Conservation (phyloP, 2,888 invertebrate species). For the Hetaerina titia region DNA sequence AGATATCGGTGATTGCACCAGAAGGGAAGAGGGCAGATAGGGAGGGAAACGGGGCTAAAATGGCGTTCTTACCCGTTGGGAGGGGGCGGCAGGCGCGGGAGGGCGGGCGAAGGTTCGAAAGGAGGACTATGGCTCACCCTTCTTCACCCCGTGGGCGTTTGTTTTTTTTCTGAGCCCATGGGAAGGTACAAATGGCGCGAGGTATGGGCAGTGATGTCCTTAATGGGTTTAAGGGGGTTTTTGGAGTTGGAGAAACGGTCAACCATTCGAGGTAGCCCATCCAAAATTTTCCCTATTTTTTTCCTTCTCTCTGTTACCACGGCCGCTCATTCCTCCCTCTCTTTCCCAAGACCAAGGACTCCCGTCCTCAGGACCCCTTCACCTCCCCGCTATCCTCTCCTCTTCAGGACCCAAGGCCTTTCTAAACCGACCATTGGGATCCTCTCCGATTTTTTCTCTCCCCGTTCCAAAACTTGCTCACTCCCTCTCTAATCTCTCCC, state of each 20-base stretch:
- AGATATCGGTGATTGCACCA: neutral
- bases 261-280: neutral
- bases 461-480: neutral
- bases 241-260: neutral
- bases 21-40: neutral
- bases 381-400: neutral
- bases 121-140: neutral
- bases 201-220: conserved; percentile 14
- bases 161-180: neutral
- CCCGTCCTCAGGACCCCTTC: neutral
- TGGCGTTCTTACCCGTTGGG: neutral
- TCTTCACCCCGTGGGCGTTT: neutral
- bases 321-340: neutral
- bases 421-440: conserved; percentile 1
- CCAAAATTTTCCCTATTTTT: neutral
- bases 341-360: neutral
- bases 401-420: neutral
- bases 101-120: neutral
- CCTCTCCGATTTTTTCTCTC: neutral
- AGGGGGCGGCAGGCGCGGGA: neutral
- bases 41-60: neutral
- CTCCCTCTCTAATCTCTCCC: conserved; percentile 34
- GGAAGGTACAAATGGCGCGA: conserved; percentile 12
- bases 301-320: neutral
- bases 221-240: neutral